Conservation (phyloP, 30 jellyfish, hydroid and myxozoan genomes). For the Cassiopea andromeda region DNA sequence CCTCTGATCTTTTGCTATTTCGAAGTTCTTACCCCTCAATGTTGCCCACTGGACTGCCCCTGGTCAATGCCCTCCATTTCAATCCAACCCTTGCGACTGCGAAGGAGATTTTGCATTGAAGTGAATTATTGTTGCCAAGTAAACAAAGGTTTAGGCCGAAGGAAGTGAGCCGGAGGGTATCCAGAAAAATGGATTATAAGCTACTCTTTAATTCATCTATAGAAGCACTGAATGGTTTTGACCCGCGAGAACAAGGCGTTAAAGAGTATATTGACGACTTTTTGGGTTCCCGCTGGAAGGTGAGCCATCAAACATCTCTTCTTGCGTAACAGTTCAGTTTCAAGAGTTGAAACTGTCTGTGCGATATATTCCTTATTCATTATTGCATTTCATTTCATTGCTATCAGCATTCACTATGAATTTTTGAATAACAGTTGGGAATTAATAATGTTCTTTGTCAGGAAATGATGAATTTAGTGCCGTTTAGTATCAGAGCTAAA, state of each 20-base stretch:
- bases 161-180: neutral
- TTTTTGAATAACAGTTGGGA: too few species aligned
- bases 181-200: constrained; percentile 39
- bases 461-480: too few species aligned
- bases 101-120: constrained; percentile 24
- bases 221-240: constrained; percentile 22
- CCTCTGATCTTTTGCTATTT: too few species aligned
- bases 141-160: constrained; percentile 28
- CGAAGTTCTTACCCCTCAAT: too few species aligned
- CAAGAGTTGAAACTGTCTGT: too few species aligned
- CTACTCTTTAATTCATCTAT: constrained; percentile 20
- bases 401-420: too few species aligned
- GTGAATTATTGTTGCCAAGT: constrained; percentile 64
- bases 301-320: neutral
- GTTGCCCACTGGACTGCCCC: too few species aligned
- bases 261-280: constrained; percentile 21
- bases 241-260: constrained; percentile 40
- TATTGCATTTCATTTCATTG: too few species aligned
- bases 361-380: too few species aligned
- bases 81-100: neutral
- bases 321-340: too few species aligned
- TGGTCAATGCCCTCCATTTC: neutral
- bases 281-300: neutral
- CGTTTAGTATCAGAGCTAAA: too few species aligned
- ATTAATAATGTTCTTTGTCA: too few species aligned